These are phyloP conservation scores for Monochamus saltuarius DNA, from an alignment of 1,140 invertebrate species.

Conservation along the genomic window DNA sequence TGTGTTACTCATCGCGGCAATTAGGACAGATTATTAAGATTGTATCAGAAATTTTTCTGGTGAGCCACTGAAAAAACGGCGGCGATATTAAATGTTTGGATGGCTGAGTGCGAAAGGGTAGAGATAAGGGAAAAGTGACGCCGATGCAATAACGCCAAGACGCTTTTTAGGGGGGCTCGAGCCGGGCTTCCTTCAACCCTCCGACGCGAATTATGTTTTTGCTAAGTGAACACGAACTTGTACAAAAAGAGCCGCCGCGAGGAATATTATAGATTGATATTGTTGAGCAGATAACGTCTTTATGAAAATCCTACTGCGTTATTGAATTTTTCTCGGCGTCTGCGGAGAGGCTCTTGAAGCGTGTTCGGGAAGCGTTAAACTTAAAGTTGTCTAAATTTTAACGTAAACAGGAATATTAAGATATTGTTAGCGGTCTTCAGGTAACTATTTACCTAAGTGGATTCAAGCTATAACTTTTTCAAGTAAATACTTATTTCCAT, in stretches of 20 bases:
- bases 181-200: constrained; percentile 13
- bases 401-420: no score
- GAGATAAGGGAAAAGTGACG: constrained; percentile 31
- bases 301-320: neutral
- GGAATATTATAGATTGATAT: neutral
- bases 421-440: no score
- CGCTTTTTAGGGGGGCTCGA: constrained; percentile 14
- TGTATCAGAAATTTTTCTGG: no score
- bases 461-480: no score
- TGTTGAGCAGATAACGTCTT: constrained; percentile 7
- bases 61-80: neutral
- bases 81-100: constrained; percentile 27
- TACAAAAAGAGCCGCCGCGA: neutral
- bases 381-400: no score
- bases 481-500: no score
- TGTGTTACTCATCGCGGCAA: no score
- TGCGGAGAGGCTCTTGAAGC: neutral
- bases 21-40: no score
- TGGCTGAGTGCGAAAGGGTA: constrained; percentile 30
- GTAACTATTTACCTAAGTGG: no score
- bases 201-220: constrained; percentile 26
- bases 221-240: constrained; percentile 3
- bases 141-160: constrained; percentile 30
- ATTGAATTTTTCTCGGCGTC: no score
- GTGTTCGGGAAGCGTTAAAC: neutral